Evolutionary conservation across 2,797 vertebrate genomes (phyloP).

Genomic region (Phylloscopus collybita): DNA sequence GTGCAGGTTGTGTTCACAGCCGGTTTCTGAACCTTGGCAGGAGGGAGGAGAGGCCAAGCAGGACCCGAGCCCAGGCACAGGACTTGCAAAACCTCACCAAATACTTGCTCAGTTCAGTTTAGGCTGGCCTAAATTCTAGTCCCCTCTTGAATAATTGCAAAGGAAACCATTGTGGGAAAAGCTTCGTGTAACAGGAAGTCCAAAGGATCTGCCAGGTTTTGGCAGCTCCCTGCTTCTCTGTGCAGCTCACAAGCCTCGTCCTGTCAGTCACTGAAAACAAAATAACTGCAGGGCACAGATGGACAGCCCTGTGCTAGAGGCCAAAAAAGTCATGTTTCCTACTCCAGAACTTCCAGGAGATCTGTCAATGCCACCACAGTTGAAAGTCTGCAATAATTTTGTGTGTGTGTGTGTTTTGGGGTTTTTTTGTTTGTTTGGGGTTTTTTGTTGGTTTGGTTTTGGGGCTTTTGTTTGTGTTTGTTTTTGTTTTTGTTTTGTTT

Average conservation of each 20-base stretch:
- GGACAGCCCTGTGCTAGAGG: not conserved
- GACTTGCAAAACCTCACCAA: not conserved
- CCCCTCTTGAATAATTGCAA: not conserved
- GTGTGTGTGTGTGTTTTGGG: too few relatives aligned
- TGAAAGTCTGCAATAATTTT: not conserved
- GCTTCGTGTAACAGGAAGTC: not conserved
- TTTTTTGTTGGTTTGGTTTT: too few relatives aligned
- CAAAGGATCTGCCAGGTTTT: not conserved
- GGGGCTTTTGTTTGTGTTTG: too few relatives aligned
- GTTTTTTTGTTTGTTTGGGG: too few relatives aligned
- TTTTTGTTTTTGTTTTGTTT: too few relatives aligned
- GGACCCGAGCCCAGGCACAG: not conserved
- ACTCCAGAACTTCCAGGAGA: not conserved
- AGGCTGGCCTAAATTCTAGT: not conserved
- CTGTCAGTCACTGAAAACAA: not conserved
- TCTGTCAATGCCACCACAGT: not conserved
- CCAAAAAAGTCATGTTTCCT: not conserved
- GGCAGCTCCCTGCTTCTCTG: not conserved
- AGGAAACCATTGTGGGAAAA: not conserved
- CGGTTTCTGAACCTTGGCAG: not conserved
- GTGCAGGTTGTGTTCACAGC: not conserved
- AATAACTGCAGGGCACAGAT: not conserved
- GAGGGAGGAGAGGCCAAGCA: not conserved
- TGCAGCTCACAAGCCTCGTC: not conserved
- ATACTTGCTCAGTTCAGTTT: not conserved